A percentile compares a stretch with the other conserved stretches of the same genome.
Conservation (phyloP, 2,888 invertebrate genomes). For the Hydrotaea cyrtoneurina region DNA sequence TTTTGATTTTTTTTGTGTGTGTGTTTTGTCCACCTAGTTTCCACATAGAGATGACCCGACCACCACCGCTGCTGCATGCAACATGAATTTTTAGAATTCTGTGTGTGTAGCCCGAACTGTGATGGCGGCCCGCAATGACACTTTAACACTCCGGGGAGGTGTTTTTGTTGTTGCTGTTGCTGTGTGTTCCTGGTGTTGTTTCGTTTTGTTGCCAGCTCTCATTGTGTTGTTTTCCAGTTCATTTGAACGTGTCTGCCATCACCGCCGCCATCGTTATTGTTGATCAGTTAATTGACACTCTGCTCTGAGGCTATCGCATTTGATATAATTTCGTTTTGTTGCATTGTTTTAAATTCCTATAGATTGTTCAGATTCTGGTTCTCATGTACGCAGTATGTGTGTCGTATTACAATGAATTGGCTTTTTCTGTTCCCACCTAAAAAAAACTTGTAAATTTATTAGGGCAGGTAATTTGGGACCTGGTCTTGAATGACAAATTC, state of each 20-base stretch:
- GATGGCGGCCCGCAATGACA: constrained; percentile 61
- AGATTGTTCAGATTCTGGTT: not conserved
- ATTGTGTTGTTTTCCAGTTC: constrained; percentile 9
- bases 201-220: constrained; percentile 3
- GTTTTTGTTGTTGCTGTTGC: constrained; percentile 6
- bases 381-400: not conserved
- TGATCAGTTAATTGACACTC: constrained; percentile 63
- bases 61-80: not conserved
- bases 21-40: not conserved
- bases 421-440: not conserved
- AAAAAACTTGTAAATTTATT: not conserved
- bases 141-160: constrained; percentile 64
- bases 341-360: not conserved
- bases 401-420: not conserved
- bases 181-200: constrained; percentile 42
- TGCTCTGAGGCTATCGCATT: constrained; percentile 4
- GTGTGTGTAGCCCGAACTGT: constrained; percentile 45
- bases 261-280: not conserved
- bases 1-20: constrained; percentile 11
- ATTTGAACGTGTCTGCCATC: constrained; percentile 39
- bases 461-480: not conserved
- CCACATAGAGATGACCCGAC: constrained; percentile 27
- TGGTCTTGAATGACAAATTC: not conserved
- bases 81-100: constrained; percentile 43
- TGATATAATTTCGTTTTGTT: not conserved